Evolutionary conservation across 2,797 vertebrate genomes (phyloP), one percentile per base, ranked within the genome.

Genomic region (Eupleurogrammus muticus): DNA sequence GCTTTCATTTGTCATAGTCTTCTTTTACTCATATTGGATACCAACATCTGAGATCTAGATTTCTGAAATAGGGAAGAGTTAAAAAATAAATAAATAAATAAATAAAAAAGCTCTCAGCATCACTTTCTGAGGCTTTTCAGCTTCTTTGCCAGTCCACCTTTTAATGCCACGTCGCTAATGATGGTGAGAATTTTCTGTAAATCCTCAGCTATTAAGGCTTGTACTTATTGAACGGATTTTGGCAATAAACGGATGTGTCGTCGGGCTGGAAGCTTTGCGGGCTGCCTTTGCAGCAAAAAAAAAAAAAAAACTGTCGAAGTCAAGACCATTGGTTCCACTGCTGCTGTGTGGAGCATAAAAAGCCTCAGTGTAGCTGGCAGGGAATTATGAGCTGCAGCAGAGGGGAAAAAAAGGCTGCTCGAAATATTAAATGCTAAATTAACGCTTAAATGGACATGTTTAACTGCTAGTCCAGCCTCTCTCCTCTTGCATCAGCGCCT

Each of bases 261-360:
- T n/a, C 65, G 70, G 61, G 11, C 52, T 51, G 44, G 16, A 46
- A 77, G 77, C 66, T 75, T 77, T 70, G 73, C 35, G 44, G 73
- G 73, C 44, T 66, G 54, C 76, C 68, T 73, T 19, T 59, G 73
- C 42, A 63, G 58, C 49, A 77, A 61, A 73, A 70, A 28, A 28
- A 3, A 28, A 47, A 77, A 61, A 73, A 70, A 28, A 28, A 3
- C 3, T 66, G 59, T 81, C 47, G 16, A 66, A 81, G 71, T 82
- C 75, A 80, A 79, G 67, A 57, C 63, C 56, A 78, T 89, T 84
- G 75, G 78, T 86, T 88, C 77, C 73, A 60, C 68, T 75, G 66
- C 62, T 16, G 23, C 72, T 71, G 55, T 9, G 17, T 60, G 59
- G 64, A 66, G 38, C 68, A 28, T 10, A 65, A 53, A 60, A 28